Evolutionary conservation across 2,797 vertebrate genomes (phyloP).

Genomic region (Natrix natrix): DNA sequence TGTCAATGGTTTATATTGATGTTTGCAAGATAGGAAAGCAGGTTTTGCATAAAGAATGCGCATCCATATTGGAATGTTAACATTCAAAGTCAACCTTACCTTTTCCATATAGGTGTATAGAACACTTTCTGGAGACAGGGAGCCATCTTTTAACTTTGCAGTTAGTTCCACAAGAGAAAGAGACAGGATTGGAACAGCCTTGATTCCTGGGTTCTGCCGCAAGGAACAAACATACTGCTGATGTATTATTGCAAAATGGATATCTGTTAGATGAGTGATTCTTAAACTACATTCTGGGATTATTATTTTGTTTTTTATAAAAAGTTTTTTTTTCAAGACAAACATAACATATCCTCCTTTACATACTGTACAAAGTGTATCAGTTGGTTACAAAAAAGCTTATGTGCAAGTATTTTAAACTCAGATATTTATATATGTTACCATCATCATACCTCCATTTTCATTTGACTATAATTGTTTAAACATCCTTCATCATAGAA

Average conservation of each 20-base stretch:
- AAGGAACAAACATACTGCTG: background rate
- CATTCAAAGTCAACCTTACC: slow-evolving; percentile 53
- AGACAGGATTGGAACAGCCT: slow-evolving; percentile 61
- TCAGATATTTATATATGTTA: too few relatives aligned
- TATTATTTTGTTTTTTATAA: too few relatives aligned
- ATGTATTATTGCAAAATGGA: background rate
- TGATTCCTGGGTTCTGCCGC: slow-evolving; percentile 67
- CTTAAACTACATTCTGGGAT: background rate
- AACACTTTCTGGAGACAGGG: slow-evolving; percentile 73
- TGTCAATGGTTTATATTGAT: background rate
- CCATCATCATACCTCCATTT: too few relatives aligned
- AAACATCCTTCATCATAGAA: too few relatives aligned
- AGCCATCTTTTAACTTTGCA: slow-evolving; percentile 68
- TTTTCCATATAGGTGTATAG: slow-evolving; percentile 79
- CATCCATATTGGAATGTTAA: background rate
- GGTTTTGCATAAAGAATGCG: background rate
- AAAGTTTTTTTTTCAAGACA: too few relatives aligned
- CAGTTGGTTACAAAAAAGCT: too few relatives aligned
- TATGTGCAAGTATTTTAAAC: too few relatives aligned
- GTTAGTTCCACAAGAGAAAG: slow-evolving; percentile 74
- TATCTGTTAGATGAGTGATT: background rate
- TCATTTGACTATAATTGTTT: too few relatives aligned
- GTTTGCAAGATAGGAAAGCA: background rate
- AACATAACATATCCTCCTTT: too few relatives aligned
- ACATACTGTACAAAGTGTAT: too few relatives aligned